Base-by-base conservation (phyloP, 2,113 vertebrate species). In the Gallinago paraguaiae region DNA sequence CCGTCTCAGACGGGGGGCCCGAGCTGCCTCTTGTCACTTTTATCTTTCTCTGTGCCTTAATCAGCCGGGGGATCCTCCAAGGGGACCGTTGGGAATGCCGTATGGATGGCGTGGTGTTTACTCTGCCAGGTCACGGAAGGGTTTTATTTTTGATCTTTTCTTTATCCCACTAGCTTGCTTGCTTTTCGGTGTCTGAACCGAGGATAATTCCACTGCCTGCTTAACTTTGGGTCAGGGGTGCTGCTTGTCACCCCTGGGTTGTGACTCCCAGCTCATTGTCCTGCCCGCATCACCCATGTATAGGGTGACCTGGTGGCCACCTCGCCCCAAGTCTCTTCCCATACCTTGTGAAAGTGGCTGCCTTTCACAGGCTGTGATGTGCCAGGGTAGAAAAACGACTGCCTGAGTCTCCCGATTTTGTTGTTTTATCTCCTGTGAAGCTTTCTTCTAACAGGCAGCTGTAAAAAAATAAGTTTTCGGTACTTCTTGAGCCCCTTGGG, bases 11-110 rank as follows among this genome's bases (percentile, higher is more conserved):
- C 13, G 60, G 17, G 54, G 19, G 82, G 56, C 53, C 45, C 25
- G 37, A 39, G 82, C 76, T 81, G 51, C 63, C 27, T 48, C 70
- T n/a, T 33, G 84, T 86, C 95, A 46, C 94, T 92, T 71, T 75
- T 33, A 31, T 17, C 41, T 46, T 41, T 76, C 77, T 46, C 53
- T 43, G 59, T 75, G 74, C 82, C 31, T 24, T 53, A 17, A 54
- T 57, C 88, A 70, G 61, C 63, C 64, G 18, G 82, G 71, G 65
- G 61, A 41, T 48, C 33, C 76, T 76, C 48, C 53, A 7, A 4
- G 71, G 39, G 76, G 86, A 5, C 37, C 16, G 59, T 4, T 80
- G n/a, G 19, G 84, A 46, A 65, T 57, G 83, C 65, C 16, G 37
- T 43, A 17, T 59, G 75, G 60, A 17, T 51, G 72, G 72, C 6